Evolutionary conservation across 2,113 vertebrate genomes (phyloP).

Genomic region (Neogobius melanostomus): DNA sequence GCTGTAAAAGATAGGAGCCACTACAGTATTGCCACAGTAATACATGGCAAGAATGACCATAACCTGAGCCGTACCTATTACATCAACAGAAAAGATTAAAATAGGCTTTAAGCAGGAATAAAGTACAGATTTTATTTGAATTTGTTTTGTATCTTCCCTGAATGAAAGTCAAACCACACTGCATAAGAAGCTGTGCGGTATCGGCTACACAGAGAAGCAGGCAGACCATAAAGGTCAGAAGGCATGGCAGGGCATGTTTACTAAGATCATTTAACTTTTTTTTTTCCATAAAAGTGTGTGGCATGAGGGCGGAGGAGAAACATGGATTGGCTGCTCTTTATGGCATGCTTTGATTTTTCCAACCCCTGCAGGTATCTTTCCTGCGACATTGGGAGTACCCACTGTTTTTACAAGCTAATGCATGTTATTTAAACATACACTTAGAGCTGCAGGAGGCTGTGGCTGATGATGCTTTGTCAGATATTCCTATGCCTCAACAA

Average conservation of each 20-base stretch:
- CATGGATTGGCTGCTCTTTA: constrained; percentile 18
- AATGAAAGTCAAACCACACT: background rate
- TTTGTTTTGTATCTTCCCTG: background rate
- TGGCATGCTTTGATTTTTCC: constrained; percentile 28
- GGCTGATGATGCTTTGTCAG: constrained; percentile 1
- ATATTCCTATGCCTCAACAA: constrained; percentile 26
- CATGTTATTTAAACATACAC: constrained; percentile 28
- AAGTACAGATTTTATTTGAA: background rate
- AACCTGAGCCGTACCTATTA: no score
- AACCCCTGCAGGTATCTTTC: constrained; percentile 36
- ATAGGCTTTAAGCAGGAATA: background rate
- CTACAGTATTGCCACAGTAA: background rate
- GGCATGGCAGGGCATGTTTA: background rate
- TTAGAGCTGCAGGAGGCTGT: background rate
- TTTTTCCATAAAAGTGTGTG: constrained; percentile 1
- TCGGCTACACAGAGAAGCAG: background rate
- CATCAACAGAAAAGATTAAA: no score
- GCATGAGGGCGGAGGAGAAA: background rate
- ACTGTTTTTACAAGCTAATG: constrained; percentile 45
- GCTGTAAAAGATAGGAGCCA: constrained; percentile 15
- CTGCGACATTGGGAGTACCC: constrained; percentile 36
- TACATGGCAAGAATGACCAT: background rate
- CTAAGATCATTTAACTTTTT: constrained; percentile 8
- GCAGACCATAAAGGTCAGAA: constrained; percentile 17
- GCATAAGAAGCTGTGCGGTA: background rate